Conservation (phyloP, 2,888 invertebrate genomes). For the Teleogryllus oceanicus region DNA sequence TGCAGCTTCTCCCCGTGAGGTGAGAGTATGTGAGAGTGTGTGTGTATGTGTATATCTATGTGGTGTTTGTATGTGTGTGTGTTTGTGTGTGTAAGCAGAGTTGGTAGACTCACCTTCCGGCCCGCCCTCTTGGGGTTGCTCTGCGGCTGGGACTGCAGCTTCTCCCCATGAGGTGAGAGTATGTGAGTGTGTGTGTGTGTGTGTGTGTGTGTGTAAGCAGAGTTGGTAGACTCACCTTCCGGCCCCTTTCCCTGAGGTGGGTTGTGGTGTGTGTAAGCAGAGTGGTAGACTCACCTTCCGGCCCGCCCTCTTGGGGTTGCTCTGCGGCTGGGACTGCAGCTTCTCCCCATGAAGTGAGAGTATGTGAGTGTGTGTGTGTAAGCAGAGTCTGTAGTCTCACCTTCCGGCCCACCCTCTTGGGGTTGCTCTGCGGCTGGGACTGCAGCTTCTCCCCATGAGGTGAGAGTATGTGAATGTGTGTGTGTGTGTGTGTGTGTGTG, state of each 20-base stretch:
- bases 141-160: conserved; percentile 26
- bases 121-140: conserved; percentile 28
- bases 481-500: too few species aligned
- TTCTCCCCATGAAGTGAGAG: conserved; percentile 30
- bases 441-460: too few species aligned
- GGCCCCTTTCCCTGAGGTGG: too few species aligned
- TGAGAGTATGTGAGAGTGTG: background rate
- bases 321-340: conserved; percentile 20
- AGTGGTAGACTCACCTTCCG: conserved; percentile 27
- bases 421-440: background rate
- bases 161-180: conserved; percentile 28
- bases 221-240: conserved; percentile 29
- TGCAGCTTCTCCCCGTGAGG: too few species aligned
- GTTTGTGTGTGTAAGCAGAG: too few species aligned
- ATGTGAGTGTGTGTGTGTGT: too few species aligned
- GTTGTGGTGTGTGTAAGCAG: too few species aligned
- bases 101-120: conserved; percentile 26
- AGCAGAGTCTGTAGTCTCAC: background rate
- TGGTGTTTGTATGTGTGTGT: too few species aligned
- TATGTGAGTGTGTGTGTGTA: too few species aligned
- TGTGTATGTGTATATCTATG: too few species aligned
- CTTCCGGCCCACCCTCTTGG: conserved; percentile 18
- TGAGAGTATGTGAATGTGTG: background rate
- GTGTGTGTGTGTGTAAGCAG: too few species aligned
- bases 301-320: conserved; percentile 27